phyloP scores from a whole-genome alignment of 2,797 vertebrate species.

The Lagorchestes hirsutus region DNA sequence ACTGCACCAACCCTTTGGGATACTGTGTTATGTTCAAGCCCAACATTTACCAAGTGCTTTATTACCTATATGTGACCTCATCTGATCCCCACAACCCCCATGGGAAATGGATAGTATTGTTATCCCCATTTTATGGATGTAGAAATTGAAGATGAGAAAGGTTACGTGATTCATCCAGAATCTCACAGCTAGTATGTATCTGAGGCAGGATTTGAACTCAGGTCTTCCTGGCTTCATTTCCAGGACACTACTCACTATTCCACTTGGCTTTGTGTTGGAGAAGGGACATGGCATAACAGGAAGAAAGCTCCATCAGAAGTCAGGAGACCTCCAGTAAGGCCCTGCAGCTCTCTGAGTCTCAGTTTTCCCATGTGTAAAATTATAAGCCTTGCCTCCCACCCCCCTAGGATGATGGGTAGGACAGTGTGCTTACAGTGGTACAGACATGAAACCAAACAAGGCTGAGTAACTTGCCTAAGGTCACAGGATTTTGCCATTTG shows the following conservation, averaged over 20 bases:
- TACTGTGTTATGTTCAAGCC: neutral
- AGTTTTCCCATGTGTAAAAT: neutral
- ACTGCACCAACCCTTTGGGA: neutral
- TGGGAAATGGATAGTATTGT: neutral
- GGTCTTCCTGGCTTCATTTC: neutral
- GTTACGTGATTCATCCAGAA: neutral
- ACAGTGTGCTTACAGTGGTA: neutral
- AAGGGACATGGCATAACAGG: neutral
- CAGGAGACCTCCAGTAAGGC: neutral
- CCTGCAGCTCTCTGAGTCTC: neutral
- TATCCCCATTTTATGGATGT: neutral
- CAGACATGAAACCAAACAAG: neutral
- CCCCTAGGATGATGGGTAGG: neutral
- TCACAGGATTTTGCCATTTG: constrained; percentile 15
- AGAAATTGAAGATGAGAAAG: neutral
- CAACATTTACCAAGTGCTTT: neutral
- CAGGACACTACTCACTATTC: neutral
- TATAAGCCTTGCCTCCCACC: neutral
- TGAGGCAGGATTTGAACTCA: neutral
- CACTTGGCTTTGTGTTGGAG: neutral
- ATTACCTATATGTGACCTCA: neutral
- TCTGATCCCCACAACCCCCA: neutral
- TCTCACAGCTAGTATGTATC: neutral
- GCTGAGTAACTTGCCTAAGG: neutral
- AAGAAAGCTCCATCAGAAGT: neutral